Evolutionary conservation across 1,140 invertebrate species (phyloP).

Genomic region (Trichogramma pretiosum): DNA sequence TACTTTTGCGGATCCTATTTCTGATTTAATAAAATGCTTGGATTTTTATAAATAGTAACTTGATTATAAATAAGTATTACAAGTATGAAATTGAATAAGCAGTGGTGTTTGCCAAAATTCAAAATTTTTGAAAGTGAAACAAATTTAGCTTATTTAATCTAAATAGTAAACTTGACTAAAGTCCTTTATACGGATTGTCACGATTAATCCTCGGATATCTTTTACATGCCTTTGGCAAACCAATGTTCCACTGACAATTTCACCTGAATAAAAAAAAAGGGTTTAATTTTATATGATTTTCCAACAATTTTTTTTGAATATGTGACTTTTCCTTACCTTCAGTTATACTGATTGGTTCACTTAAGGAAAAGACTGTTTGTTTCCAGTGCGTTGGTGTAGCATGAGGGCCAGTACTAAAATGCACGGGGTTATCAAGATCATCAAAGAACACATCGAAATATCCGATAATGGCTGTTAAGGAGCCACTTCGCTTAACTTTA

Average conservation of each 20-base stretch:
- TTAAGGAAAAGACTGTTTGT: conserved; percentile 90
- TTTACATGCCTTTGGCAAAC: conserved; percentile 52
- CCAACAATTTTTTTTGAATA: conserved; percentile 4
- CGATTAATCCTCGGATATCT: conserved; percentile 51
- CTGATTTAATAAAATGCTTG: no score
- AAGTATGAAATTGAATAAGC: no score
- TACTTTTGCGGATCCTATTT: no score
- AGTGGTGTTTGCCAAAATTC: not conserved
- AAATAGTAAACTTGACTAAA: conserved; percentile 36
- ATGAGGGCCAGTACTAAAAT: conserved; percentile 66
- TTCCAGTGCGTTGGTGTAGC: conserved; percentile 89
- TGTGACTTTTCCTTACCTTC: conserved; percentile 62
- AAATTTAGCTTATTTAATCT: conserved; percentile 29
- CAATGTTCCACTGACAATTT: conserved; percentile 55
- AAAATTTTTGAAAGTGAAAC: not conserved
- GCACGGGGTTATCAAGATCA: conserved; percentile 59
- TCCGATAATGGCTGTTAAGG: conserved; percentile 79
- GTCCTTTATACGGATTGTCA: conserved; percentile 45
- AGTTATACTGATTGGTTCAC: conserved; percentile 59
- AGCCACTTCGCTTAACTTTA: conserved; percentile 58
- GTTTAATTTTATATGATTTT: conserved; percentile 2
- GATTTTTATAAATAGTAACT: no score
- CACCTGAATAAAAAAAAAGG: conserved; percentile 40
- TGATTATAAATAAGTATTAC: no score
- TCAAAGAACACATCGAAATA: conserved; percentile 91